Conservation (phyloP, 1,140 invertebrate genomes). For the Listronotus oregonensis region DNA sequence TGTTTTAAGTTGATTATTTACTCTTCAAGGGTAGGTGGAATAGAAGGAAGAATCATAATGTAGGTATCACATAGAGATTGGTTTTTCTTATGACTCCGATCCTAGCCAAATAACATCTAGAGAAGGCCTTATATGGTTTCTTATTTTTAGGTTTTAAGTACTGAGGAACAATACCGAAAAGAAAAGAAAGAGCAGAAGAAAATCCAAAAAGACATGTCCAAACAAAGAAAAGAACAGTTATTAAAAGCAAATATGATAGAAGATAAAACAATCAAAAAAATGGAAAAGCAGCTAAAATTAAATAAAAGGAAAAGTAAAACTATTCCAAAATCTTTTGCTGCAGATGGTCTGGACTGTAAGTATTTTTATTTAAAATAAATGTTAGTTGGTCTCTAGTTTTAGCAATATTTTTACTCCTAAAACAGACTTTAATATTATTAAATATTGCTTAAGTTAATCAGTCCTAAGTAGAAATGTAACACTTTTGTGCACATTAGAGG, state of each 20-base stretch:
- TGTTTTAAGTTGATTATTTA: too few species aligned
- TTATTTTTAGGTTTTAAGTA: slow-evolving; percentile 27
- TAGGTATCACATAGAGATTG: too few species aligned
- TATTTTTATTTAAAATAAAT: slow-evolving; percentile 9
- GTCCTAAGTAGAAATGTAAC: too few species aligned
- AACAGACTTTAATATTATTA: too few species aligned
- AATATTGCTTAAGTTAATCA: too few species aligned
- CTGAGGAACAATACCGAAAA: slow-evolving; percentile 51
- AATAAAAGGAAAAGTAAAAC: slow-evolving; percentile 78
- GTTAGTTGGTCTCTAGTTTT: background rate
- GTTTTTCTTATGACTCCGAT: too few species aligned
- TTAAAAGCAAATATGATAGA: slow-evolving; percentile 76
- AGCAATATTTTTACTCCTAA: background rate
- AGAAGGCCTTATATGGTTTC: too few species aligned
- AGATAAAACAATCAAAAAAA: slow-evolving; percentile 76
- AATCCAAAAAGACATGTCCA: slow-evolving; percentile 61
- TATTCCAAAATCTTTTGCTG: slow-evolving; percentile 76
- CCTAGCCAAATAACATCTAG: too few species aligned
- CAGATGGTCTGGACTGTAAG: slow-evolving; percentile 88
- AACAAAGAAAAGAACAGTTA: slow-evolving; percentile 66
- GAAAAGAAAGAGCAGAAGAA: slow-evolving; percentile 57
- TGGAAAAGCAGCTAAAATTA: slow-evolving; percentile 84
- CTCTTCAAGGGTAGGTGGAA: too few species aligned
- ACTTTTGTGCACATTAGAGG: too few species aligned
- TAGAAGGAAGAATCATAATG: too few species aligned